These are phyloP conservation scores for Actinostola sp. DNA, from an alignment of 92 coral and sea anemone species.

Conservation along the genomic window DNA sequence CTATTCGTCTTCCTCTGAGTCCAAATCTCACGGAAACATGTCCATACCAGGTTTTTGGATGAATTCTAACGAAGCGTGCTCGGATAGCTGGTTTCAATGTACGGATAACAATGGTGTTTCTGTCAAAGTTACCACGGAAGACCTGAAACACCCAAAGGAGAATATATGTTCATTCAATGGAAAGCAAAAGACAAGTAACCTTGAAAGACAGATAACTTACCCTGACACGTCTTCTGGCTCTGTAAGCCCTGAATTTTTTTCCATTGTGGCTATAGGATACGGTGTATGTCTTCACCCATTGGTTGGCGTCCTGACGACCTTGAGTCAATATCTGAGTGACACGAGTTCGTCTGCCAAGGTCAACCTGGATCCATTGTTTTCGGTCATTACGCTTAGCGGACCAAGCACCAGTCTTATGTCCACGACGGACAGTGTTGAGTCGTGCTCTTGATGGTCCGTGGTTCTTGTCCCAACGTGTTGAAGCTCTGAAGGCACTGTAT, in stretches of 20 bases:
- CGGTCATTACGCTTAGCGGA: conserved; percentile 52
- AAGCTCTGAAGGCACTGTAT: conserved; percentile 12
- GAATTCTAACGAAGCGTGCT: conserved; percentile 30
- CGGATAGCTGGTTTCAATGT: not conserved
- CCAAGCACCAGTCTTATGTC: conserved; percentile 57
- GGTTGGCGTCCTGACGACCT: conserved; percentile 72
- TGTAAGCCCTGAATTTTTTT: conserved; percentile 53
- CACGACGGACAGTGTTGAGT: conserved; percentile 34
- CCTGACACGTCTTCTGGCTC: conserved; percentile 48
- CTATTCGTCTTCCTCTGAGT: conserved; percentile 10
- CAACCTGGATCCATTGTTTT: conserved; percentile 45
- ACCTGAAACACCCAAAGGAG: conserved; percentile 36
- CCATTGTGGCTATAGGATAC: conserved; percentile 73
- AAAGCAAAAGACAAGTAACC: not conserved
- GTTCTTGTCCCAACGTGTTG: conserved; percentile 40
- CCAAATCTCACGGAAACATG: not conserved
- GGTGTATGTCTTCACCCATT: conserved; percentile 66
- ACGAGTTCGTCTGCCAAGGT: conserved; percentile 48
- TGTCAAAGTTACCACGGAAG: conserved; percentile 12
- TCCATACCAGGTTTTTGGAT: conserved; percentile 18
- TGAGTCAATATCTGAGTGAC: conserved; percentile 74
- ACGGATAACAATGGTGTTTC: not conserved
- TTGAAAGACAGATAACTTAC: not conserved
- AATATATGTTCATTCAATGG: conserved; percentile 11
- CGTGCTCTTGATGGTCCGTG: conserved; percentile 49